These are phyloP conservation scores for Holacanthella duospinosa DNA, from an alignment of 2,888 invertebrate species.

Conservation along the genomic window DNA sequence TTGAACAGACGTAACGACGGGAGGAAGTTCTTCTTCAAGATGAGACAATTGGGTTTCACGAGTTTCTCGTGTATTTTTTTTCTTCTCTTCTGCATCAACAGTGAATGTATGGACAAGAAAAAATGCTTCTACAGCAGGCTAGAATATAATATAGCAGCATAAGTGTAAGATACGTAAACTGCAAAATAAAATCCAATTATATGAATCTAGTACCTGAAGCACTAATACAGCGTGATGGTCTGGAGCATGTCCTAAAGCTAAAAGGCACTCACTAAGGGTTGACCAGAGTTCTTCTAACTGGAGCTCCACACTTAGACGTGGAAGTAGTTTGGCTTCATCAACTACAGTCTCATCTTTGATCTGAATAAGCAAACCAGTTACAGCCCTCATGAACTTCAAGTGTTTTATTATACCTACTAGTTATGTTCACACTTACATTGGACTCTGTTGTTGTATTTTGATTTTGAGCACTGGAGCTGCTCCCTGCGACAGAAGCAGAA, in stretches of 20 bases:
- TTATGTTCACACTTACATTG: neutral
- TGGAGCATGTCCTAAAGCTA: conserved; percentile 66
- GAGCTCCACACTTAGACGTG: conserved; percentile 59
- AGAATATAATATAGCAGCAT: conserved; percentile 20
- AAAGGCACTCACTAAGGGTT: conserved; percentile 63
- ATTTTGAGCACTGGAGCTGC: neutral
- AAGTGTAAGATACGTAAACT: neutral
- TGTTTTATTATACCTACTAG: neutral
- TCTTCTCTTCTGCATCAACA: conserved; percentile 40
- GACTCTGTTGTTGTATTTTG: neutral
- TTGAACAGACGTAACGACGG: conserved; percentile 15
- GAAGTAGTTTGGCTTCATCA: conserved; percentile 40
- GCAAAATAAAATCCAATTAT: neutral
- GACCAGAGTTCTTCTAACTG: conserved; percentile 64
- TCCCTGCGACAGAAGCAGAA: neutral
- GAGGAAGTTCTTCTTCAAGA: conserved; percentile 37
- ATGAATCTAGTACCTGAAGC: conserved; percentile 48
- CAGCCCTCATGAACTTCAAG: neutral
- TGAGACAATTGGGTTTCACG: conserved; percentile 45
- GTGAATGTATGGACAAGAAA: conserved; percentile 72
- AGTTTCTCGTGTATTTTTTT: conserved; percentile 37
- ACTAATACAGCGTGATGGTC: conserved; percentile 80
- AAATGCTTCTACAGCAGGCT: conserved; percentile 80
- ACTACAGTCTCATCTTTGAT: conserved; percentile 13
- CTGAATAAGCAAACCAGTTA: neutral